Evolutionary conservation across 2,888 invertebrate genomes (phyloP), one percentile per base, ranked within the genome.

Genomic region (Oligia latruncula): DNA sequence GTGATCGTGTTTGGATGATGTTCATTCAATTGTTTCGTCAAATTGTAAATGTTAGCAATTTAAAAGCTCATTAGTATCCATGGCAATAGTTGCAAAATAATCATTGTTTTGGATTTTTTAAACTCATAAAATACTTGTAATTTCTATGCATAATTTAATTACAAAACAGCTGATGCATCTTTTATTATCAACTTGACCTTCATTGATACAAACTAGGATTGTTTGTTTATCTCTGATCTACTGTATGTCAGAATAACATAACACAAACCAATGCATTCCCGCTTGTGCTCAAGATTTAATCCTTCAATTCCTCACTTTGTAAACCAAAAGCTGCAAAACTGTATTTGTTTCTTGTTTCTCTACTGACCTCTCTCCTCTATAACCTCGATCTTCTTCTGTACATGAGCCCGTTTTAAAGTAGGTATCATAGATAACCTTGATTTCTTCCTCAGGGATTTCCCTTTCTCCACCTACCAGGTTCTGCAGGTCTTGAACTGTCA

Each of bases 241-340:
- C 23, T 40, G 46, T 40, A 58, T 52, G 58, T 65, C 77, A 68
- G 77, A 43, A 58, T 77, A 82, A 80, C 83, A 70, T n/a, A 70
- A 82, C 55, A 70, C 64, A 76, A 64, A 82, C 70, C 58, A 64
- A 83, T 77, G 83, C 83, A 83, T 83, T 49, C 68, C 58, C 43
- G 29, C 46, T 13, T 15, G n/a, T 8, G 29, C 9, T 70, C 23
- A 49, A 82, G n/a, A 55, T 55, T 55, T 55, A 20, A 20, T 55
- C 4, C 52, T 52, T 55, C 49, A 49, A 60, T 60, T 60, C n/a
- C 60, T 13, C n/a, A 60, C 13, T 46, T 11, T 20, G 40, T 40
- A 11, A 20, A 65, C 0, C 4, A 35, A 20, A 40, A 20, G 17
- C 35, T 40, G 20, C 40, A 20, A 29, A 40, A 0, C 4, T 23